Evolutionary conservation across 2,888 invertebrate genomes (phyloP).

Genomic region (Melanotus villosus): DNA sequence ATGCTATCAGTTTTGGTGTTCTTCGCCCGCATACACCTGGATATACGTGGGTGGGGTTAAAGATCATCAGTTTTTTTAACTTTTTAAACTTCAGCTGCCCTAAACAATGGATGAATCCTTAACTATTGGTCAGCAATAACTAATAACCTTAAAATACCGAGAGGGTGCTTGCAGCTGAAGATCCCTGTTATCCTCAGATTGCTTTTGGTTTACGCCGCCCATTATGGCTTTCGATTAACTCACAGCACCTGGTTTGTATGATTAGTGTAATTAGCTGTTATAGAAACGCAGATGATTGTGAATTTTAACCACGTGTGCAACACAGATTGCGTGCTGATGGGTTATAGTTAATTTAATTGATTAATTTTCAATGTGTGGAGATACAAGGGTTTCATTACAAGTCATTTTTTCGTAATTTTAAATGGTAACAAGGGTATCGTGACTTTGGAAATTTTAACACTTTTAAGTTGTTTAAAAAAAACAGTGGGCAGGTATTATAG

Average conservation of each 20-base stretch:
- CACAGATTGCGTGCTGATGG: slow-evolving; percentile 26
- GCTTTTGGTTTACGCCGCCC: slow-evolving; percentile 19
- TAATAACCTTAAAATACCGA: slow-evolving; percentile 28
- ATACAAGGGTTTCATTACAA: slow-evolving; percentile 4
- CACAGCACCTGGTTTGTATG: slow-evolving; percentile 34
- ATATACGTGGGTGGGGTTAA: slow-evolving; percentile 59
- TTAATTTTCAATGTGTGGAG: not conserved
- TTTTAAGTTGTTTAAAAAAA: too few relatives aligned
- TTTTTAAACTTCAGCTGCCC: slow-evolving; percentile 56
- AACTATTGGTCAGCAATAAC: slow-evolving; percentile 47
- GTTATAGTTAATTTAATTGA: not conserved
- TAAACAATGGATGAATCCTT: slow-evolving; percentile 35
- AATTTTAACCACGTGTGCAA: slow-evolving; percentile 17
- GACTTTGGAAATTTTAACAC: too few relatives aligned
- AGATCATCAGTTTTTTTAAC: slow-evolving; percentile 56
- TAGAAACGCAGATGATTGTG: slow-evolving; percentile 32
- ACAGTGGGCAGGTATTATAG: too few relatives aligned
- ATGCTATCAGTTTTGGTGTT: slow-evolving; percentile 56
- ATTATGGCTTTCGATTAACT: slow-evolving; percentile 21
- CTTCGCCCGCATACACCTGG: slow-evolving; percentile 68
- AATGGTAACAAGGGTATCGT: not conserved
- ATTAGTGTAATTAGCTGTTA: slow-evolving; percentile 40
- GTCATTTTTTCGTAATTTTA: not conserved
- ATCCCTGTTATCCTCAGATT: slow-evolving; percentile 23
- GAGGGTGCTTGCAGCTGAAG: slow-evolving; percentile 51